phyloP scores from a whole-genome alignment of 2,797 vertebrate genomes.

The Premnoplex brunnescens region DNA sequence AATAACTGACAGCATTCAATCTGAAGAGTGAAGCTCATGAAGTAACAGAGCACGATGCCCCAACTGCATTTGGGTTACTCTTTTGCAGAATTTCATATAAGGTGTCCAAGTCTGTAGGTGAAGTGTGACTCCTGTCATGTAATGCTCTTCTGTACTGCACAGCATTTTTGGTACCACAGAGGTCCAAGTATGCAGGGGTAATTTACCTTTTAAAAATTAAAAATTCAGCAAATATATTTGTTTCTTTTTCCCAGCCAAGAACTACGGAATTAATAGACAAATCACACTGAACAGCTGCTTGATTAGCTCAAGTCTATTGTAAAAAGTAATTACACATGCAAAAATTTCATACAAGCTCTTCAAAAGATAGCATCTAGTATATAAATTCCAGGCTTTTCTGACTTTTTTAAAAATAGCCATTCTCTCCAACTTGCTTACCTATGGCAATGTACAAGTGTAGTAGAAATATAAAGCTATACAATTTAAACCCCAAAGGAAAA shows the following conservation, averaged over 20 bases:
- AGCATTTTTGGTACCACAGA: neutral
- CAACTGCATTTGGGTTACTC: neutral
- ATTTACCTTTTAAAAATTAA: neutral
- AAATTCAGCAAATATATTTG: neutral
- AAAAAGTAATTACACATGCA: neutral
- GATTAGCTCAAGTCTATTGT: neutral
- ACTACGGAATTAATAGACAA: neutral
- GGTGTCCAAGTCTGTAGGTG: neutral
- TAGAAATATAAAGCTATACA: neutral
- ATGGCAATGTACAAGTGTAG: neutral
- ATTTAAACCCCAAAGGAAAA: neutral
- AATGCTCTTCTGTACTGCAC: neutral
- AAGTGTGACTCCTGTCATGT: neutral
- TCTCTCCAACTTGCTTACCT: neutral
- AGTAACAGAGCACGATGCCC: too few species aligned
- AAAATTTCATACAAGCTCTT: neutral
- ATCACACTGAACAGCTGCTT: neutral
- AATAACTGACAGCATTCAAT: fast-evolving
- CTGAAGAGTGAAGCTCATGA: neutral
- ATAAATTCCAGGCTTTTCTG: neutral
- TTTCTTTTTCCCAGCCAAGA: neutral
- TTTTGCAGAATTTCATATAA: neutral
- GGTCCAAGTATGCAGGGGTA: neutral
- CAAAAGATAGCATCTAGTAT: neutral
- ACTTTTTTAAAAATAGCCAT: neutral